Conservation (phyloP, 2,113 vertebrate species). For the Lipotes vexillifer region DNA sequence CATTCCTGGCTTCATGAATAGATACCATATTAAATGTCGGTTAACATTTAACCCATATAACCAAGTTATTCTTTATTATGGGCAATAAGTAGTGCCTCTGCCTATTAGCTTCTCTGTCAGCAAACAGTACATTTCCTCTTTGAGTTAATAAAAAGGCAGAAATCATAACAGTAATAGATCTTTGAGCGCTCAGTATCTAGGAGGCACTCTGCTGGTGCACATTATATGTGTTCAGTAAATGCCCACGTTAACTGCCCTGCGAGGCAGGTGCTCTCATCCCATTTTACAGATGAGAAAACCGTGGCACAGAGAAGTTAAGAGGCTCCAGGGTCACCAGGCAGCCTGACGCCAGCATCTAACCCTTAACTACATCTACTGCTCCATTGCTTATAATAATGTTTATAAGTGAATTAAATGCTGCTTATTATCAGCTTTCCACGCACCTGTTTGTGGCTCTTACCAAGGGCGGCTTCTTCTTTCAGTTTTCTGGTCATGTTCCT, state of each 20-base stretch:
- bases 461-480: rapidly evolving
- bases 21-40: background rate
- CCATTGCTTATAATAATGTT: background rate
- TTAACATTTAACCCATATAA: background rate
- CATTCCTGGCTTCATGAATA: background rate
- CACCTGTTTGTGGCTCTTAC: background rate
- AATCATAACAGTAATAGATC: background rate
- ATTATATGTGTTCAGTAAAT: background rate
- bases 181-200: background rate
- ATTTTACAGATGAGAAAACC: background rate
- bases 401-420: too few species aligned
- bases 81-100: background rate
- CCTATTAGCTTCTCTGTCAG: background rate
- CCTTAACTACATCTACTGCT: background rate
- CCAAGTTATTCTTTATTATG: background rate
- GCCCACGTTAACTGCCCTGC: background rate
- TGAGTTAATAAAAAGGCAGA: background rate
- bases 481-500: background rate
- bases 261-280: background rate
- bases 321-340: background rate
- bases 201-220: background rate
- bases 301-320: background rate
- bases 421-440: rapidly evolving
- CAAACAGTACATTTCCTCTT: background rate
- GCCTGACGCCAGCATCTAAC: background rate